Evolutionary conservation across 2,113 vertebrate species (phyloP).

Genomic region (Cephalopholis sonnerati): DNA sequence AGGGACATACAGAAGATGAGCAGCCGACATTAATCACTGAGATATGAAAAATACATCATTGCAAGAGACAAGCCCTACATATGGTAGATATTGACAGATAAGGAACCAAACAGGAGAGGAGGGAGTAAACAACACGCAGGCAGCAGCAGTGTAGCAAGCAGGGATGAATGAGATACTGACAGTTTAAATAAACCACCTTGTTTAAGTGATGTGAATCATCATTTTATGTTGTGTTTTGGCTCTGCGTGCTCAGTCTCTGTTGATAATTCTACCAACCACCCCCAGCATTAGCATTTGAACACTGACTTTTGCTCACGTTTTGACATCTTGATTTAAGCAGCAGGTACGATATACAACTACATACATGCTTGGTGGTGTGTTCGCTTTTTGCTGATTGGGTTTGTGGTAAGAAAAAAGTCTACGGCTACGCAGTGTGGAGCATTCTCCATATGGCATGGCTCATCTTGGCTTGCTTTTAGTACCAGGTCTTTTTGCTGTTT

Average conservation of each 20-base stretch:
- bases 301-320: neutral
- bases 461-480: too few species aligned
- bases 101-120: conserved; percentile 2
- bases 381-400: neutral
- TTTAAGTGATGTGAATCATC: conserved; percentile 8
- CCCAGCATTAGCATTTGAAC: too few species aligned
- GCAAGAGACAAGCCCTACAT: conserved; percentile 29
- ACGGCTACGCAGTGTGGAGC: neutral
- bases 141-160: neutral
- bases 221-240: neutral
- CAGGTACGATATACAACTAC: neutral
- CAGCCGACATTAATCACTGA: conserved; percentile 56
- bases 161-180: conserved; percentile 2
- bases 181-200: conserved; percentile 14
- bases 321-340: neutral
- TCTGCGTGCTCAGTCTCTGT: neutral
- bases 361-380: neutral
- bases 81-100: conserved; percentile 41
- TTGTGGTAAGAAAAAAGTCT: neutral
- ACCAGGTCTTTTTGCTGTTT: too few species aligned
- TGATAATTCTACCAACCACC: neutral
- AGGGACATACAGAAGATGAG: conserved; percentile 20
- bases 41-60: conserved; percentile 55
- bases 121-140: conserved; percentile 21
- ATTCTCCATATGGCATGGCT: too few species aligned